A percentile compares a stretch with the other conserved stretches of the same genome.
Evolutionary conservation across 2,888 invertebrate genomes (phyloP).

Genomic region (Sphaerophoria taeniata): DNA sequence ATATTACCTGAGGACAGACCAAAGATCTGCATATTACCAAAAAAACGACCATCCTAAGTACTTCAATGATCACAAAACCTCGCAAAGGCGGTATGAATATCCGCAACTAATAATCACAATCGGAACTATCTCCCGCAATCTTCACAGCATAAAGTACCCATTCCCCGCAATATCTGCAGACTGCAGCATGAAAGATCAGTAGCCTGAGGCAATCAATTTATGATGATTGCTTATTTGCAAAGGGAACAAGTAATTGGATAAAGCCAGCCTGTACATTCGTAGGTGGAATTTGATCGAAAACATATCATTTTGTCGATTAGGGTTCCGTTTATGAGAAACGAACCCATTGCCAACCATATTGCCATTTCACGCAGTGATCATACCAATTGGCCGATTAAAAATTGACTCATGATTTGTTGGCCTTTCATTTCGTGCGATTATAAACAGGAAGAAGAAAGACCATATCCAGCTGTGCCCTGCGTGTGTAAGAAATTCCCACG

Average conservation of each 20-base stretch:
- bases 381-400: constrained; percentile 13
- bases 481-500: constrained; percentile 14
- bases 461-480: constrained; percentile 47
- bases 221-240: constrained; percentile 64
- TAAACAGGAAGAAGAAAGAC: background rate
- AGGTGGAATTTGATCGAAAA: constrained; percentile 45
- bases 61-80: constrained; percentile 9
- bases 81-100: constrained; percentile 20
- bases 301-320: constrained; percentile 23
- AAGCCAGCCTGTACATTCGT: constrained; percentile 51
- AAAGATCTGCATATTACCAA: constrained; percentile 15
- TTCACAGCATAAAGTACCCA: background rate
- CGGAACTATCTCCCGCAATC: constrained; percentile 5
- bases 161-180: background rate
- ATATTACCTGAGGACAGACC: background rate
- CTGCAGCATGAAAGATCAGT: constrained; percentile 52
- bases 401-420: constrained; percentile 59
- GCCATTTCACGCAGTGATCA: constrained; percentile 49
- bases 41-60: background rate
- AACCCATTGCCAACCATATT: background rate
- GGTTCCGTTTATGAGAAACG: no score
- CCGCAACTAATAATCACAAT: background rate
- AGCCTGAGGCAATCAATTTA: constrained; percentile 68
- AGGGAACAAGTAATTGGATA: constrained; percentile 59
- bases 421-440: background rate